Conservation (phyloP, 2,797 vertebrate species). For the Euphonia xanthogaster region DNA sequence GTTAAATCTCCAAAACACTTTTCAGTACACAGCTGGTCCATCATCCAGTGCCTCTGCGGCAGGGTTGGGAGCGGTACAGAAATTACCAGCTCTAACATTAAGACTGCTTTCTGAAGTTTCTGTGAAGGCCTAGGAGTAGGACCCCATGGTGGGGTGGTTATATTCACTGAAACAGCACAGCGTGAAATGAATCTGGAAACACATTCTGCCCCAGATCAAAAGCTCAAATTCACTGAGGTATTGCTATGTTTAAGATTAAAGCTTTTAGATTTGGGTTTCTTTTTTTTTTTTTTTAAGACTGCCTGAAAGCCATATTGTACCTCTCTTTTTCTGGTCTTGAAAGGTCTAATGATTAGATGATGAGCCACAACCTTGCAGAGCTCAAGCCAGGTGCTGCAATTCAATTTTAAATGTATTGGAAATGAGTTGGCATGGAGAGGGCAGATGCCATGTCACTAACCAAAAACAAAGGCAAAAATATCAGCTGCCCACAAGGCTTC, state of each 20-base stretch:
- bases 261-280: neutral
- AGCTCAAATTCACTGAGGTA: slow-evolving; percentile 35
- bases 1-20: neutral
- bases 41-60: neutral
- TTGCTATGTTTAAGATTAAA: slow-evolving; percentile 46
- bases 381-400: slow-evolving; percentile 11
- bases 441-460: slow-evolving; percentile 26
- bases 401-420: slow-evolving; percentile 4
- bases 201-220: slow-evolving; percentile 51
- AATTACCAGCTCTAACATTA: neutral
- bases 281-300: neutral
- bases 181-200: slow-evolving; percentile 58
- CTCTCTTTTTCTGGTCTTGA: slow-evolving; percentile 9
- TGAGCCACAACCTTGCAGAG: neutral
- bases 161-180: slow-evolving; percentile 53
- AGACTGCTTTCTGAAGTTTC: neutral
- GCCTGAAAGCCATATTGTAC: slow-evolving; percentile 43
- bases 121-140: neutral
- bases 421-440: slow-evolving; percentile 43
- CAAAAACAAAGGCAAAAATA: slow-evolving; percentile 41
- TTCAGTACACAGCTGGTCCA: neutral
- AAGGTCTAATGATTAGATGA: slow-evolving; percentile 29
- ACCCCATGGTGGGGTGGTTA: neutral
- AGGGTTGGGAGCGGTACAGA: accelerated
- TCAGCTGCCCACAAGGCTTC: slow-evolving; percentile 1